Conservation (phyloP, 1,140 invertebrate genomes). For the Drosophila pachea region DNA sequence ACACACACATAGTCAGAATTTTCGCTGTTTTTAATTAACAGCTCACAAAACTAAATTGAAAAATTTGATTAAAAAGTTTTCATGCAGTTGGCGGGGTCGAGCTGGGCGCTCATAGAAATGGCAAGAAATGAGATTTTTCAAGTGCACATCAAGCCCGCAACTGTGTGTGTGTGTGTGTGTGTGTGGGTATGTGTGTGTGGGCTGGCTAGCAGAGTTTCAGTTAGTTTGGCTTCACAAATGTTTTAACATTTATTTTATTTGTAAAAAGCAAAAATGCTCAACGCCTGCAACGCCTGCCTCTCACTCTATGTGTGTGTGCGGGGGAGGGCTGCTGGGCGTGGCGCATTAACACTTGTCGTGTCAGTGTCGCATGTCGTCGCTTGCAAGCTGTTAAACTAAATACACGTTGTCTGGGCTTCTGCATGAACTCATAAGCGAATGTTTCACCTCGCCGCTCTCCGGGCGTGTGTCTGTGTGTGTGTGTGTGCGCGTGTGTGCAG, state of each 20-base stretch:
- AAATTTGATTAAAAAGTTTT: constrained; percentile 77
- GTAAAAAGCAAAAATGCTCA: constrained; percentile 42
- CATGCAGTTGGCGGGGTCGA: constrained; percentile 26
- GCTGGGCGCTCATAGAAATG: constrained; percentile 1
- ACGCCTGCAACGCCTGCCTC: constrained; percentile 21
- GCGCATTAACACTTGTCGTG: constrained; percentile 75
- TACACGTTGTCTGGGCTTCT: constrained; percentile 67
- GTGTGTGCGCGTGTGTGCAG: constrained; percentile 28
- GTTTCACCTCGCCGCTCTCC: constrained; percentile 26
- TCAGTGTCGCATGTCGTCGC: constrained; percentile 73
- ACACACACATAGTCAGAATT: constrained; percentile 9
- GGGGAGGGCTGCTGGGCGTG: constrained; percentile 46
- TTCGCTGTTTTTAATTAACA: constrained; percentile 70
- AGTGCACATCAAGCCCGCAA: constrained; percentile 34
- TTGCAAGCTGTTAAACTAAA: constrained; percentile 72
- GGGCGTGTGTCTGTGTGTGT: constrained; percentile 1
- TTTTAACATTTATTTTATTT: constrained; percentile 74
- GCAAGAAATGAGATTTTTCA: constrained; percentile 71
- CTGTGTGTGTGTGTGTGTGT: constrained; percentile 10
- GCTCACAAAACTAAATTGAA: constrained; percentile 70
- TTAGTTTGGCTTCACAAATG: constrained; percentile 75
- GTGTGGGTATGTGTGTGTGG: constrained; percentile 5
- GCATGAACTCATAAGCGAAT: constrained; percentile 61
- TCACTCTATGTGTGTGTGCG: not conserved
- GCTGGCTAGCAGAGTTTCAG: constrained; percentile 57